Percentiles rank a stretch among this genome's conserved stretches.
Evolutionary conservation across 2,888 invertebrate genomes (phyloP).

Genomic region (Gastrophysa polygoni): DNA sequence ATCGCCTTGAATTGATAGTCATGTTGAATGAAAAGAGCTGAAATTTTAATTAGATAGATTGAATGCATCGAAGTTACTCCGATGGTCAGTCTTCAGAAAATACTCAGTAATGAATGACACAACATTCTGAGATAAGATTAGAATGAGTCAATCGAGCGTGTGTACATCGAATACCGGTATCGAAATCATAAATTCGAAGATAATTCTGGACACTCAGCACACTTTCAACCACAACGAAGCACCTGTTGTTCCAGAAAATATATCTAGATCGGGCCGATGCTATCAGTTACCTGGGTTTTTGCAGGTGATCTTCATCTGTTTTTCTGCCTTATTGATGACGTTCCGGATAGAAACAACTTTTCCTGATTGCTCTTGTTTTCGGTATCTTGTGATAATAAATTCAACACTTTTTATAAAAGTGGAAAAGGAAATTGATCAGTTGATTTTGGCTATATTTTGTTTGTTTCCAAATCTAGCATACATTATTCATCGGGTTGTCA

Average conservation of each 20-base stretch:
- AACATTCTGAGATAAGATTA: too few species aligned
- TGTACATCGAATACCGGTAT: slow-evolving; percentile 6
- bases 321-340: slow-evolving; percentile 24
- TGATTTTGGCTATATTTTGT: slow-evolving; percentile 13
- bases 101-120: too few species aligned
- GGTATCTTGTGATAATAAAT: slow-evolving; percentile 26
- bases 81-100: too few species aligned
- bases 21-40: too few species aligned
- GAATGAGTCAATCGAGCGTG: too few species aligned
- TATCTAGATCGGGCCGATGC: slow-evolving; percentile 15
- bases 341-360: slow-evolving; percentile 16
- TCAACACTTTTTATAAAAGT: slow-evolving; percentile 18
- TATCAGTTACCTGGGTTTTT: slow-evolving; percentile 24
- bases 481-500: slow-evolving; percentile 4
- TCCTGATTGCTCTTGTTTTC: slow-evolving; percentile 21
- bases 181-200: slow-evolving; percentile 16
- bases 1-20: too few species aligned
- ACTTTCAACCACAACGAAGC: slow-evolving; percentile 27
- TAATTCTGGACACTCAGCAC: slow-evolving; percentile 24
- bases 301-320: slow-evolving; percentile 32
- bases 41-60: too few species aligned
- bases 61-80: too few species aligned
- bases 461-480: slow-evolving; percentile 4
- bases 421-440: slow-evolving; percentile 18
- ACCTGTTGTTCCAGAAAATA: slow-evolving; percentile 23